A percentile compares a stretch with the other conserved stretches of the same genome.
These are phyloP conservation scores for Rattus norvegicus DNA, from an alignment of 2,113 vertebrate species.

Conservation along the genomic window GRCr8 NC_086031.1:87494001-87494500, in stretches of 20 bases:
- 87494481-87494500: neutral
- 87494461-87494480: neutral
- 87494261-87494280: constrained; percentile 95
- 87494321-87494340: constrained; percentile 90
- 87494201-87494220: neutral
- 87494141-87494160: neutral
- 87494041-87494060: constrained; percentile 98
- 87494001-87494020: constrained; percentile 95
- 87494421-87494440: constrained; percentile 79
- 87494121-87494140: neutral
- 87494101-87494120: neutral
- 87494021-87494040: constrained; percentile 96
- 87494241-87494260: constrained; percentile 90
- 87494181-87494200: neutral
- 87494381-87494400: constrained; percentile 98
- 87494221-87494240: neutral
- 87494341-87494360: constrained; percentile 95
- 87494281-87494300: constrained; percentile 90
- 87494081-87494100: neutral
- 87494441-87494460: neutral
- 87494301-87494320: constrained; percentile 91
- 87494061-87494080: constrained; percentile 86
- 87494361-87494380: constrained; percentile 97
- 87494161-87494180: neutral
- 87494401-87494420: constrained; percentile 89